Evolutionary conservation across 2,797 vertebrate species (phyloP).

Genomic region (Hypotaenidia okinawae): DNA sequence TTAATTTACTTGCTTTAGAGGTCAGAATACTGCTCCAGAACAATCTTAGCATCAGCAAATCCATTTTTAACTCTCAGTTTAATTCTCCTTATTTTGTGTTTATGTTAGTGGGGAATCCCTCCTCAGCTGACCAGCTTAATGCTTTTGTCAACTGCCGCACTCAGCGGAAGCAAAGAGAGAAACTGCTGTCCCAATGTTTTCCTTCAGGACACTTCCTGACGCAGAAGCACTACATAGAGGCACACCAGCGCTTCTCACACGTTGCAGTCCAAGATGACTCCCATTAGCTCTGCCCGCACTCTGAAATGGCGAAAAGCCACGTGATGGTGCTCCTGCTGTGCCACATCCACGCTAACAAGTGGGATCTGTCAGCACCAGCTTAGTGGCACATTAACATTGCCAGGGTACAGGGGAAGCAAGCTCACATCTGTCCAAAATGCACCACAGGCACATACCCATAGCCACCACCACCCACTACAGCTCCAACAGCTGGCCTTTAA

Average conservation of each 20-base stretch:
- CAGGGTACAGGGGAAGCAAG: background rate
- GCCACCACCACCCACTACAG: background rate
- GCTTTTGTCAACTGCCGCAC: accelerated
- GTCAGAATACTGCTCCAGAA: background rate
- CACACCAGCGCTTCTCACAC: background rate
- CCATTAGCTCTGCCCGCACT: accelerated
- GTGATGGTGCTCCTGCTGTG: background rate
- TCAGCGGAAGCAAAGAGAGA: background rate
- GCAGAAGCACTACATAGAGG: background rate
- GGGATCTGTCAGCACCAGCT: constrained; percentile 14
- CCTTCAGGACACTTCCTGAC: background rate
- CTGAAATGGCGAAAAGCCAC: background rate
- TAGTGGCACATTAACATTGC: background rate
- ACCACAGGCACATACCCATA: background rate
- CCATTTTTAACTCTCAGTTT: background rate
- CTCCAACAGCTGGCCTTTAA: background rate
- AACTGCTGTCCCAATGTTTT: background rate
- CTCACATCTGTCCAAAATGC: background rate
- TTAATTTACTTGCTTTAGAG: background rate
- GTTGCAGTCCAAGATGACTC: background rate
- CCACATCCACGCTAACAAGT: background rate
- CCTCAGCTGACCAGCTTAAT: background rate
- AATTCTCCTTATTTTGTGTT: background rate
- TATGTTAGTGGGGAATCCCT: background rate
- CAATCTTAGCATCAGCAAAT: background rate